These are phyloP conservation scores for Troides oblongomaculatus DNA, from an alignment of 2,888 invertebrate species.

Conservation along the genomic window DNA sequence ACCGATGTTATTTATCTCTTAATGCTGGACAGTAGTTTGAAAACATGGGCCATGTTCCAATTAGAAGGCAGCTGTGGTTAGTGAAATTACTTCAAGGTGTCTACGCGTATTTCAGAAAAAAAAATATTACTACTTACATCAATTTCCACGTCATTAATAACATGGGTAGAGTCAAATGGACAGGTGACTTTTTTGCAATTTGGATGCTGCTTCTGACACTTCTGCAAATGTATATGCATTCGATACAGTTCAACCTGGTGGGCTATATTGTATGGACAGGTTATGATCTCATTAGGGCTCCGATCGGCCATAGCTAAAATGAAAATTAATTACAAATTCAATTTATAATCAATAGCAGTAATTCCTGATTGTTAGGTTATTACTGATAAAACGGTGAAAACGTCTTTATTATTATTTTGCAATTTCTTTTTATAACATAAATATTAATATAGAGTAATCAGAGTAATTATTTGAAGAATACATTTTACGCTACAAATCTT, in stretches of 20 bases:
- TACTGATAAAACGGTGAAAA: no score
- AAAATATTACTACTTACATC: constrained; percentile 54
- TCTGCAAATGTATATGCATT: constrained; percentile 78
- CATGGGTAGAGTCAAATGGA: constrained; percentile 79
- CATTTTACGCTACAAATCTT: no score
- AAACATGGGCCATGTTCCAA: no score
- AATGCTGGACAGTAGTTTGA: no score
- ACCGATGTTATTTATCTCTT: no score
- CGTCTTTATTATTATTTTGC: no score
- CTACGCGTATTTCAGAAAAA: background rate
- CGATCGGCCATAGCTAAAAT: constrained; percentile 48
- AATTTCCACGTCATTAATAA: constrained; percentile 74
- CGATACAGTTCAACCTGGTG: constrained; percentile 77
- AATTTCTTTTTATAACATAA: no score
- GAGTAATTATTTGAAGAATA: no score
- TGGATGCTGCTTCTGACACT: constrained; percentile 75
- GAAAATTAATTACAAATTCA: background rate
- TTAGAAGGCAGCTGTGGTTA: background rate
- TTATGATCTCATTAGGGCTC: constrained; percentile 56
- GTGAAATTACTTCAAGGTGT: background rate
- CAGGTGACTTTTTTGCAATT: constrained; percentile 63
- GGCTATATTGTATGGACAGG: constrained; percentile 79
- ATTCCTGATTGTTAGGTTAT: no score
- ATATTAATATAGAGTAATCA: no score
- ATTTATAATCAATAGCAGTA: no score